Evolutionary conservation across 1,140 invertebrate species (phyloP).

Genomic region (Ridgeia piscesae): DNA sequence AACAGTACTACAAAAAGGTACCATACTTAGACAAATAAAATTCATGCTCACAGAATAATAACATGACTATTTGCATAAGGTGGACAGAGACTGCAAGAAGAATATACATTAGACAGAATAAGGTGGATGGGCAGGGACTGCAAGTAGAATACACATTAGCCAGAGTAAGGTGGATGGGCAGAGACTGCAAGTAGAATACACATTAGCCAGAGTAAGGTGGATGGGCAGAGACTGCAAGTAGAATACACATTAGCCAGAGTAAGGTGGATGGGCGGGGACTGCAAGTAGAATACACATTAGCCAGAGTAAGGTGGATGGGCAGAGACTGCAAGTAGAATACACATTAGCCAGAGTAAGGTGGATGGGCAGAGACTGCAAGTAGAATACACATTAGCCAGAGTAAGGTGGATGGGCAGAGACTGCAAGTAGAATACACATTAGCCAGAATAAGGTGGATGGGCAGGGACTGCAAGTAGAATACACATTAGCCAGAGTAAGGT

Average conservation of each 20-base stretch:
- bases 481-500: background rate
- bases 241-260: background rate
- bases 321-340: background rate
- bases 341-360: background rate
- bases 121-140: background rate
- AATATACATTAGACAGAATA: background rate
- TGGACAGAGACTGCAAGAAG: background rate
- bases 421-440: background rate
- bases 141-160: background rate
- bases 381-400: background rate
- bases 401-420: background rate
- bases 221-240: background rate
- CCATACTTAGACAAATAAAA: background rate
- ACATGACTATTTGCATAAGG: background rate
- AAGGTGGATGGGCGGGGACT: background rate
- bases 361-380: background rate
- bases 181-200: background rate
- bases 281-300: background rate
- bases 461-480: background rate
- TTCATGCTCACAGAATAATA: background rate
- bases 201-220: background rate
- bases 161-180: background rate
- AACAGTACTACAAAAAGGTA: background rate
- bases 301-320: background rate
- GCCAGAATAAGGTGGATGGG: background rate